Evolutionary conservation across 1,140 invertebrate species (phyloP).

Genomic region (Spodoptera frugiperda): DNA sequence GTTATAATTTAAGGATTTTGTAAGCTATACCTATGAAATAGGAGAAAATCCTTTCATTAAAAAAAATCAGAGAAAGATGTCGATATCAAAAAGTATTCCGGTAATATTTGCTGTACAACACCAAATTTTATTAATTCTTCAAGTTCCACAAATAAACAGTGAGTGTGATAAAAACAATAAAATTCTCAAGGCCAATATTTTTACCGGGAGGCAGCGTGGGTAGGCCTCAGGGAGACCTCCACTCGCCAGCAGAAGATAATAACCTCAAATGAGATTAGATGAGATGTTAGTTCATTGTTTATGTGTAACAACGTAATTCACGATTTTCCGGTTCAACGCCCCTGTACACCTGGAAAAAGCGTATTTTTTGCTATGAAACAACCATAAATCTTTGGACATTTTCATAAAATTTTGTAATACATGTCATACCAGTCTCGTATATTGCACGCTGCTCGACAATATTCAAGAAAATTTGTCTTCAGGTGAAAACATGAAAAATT

Average conservation of each 20-base stretch:
- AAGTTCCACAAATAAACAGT: neutral
- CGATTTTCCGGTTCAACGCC: conserved; percentile 21
- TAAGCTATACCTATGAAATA: no score
- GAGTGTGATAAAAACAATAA: conserved; percentile 23
- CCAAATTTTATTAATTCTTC: neutral
- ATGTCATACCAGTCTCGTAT: conserved; percentile 41
- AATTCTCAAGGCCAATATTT: conserved; percentile 30
- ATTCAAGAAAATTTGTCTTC: conserved; percentile 48
- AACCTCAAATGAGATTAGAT: conserved; percentile 37
- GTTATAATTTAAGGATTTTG: no score
- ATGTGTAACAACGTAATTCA: conserved; percentile 36
- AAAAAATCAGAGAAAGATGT: neutral
- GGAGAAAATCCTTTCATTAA: neutral
- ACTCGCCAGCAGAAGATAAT: conserved; percentile 22
- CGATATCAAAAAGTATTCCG: neutral
- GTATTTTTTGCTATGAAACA: conserved; percentile 43
- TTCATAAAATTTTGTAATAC: conserved; percentile 48
- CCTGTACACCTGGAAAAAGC: neutral
- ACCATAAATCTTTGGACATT: conserved; percentile 43
- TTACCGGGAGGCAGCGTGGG: conserved; percentile 13
- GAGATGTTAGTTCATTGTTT: conserved; percentile 32
- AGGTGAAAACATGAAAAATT: conserved; percentile 42
- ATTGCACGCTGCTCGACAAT: conserved; percentile 40
- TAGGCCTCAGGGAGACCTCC: conserved; percentile 28
- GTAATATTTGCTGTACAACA: no score